Conservation (phyloP, 2,113 vertebrate genomes). For the Corvus moneduloides region DNA sequence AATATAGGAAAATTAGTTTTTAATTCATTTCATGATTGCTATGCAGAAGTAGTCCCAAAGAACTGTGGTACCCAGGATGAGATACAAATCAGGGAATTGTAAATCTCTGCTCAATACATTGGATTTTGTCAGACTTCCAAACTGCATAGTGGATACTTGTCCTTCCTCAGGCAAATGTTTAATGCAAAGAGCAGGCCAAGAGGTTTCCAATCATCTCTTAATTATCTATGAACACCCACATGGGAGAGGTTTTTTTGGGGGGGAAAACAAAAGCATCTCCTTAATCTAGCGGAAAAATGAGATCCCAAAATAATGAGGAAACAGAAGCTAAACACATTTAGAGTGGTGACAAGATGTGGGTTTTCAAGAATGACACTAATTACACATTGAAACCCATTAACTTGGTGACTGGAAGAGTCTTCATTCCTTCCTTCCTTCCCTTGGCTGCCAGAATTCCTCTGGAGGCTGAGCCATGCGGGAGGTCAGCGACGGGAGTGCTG, state of each 20-base stretch:
- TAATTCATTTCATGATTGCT: neutral
- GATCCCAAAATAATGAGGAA: slow-evolving; percentile 40
- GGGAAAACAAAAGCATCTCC: neutral
- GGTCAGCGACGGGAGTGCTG: neutral
- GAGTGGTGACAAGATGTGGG: slow-evolving; percentile 27
- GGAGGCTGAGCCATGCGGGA: neutral
- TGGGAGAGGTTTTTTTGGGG: neutral
- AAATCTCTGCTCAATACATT: neutral
- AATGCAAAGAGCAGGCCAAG: neutral
- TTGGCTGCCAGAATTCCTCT: neutral
- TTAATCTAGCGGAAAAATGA: neutral
- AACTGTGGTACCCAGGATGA: neutral
- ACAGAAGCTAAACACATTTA: slow-evolving; percentile 48
- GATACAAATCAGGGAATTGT: neutral
- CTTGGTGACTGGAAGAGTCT: slow-evolving; percentile 29
- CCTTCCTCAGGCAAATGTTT: slow-evolving; percentile 5
- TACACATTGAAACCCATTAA: slow-evolving; percentile 24
- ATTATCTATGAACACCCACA: neutral
- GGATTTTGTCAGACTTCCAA: slow-evolving; percentile 8
- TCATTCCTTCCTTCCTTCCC: slow-evolving; percentile 47
- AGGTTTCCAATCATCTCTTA: slow-evolving; percentile 26
- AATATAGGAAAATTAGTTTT: neutral
- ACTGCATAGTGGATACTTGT: neutral
- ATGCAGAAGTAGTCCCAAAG: neutral
- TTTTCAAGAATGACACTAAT: slow-evolving; percentile 53